Percentiles rank a stretch among this genome's conserved stretches.
These are phyloP conservation scores for Borostomias antarcticus DNA, from an alignment of 2,797 vertebrate genomes.

Conservation along the genomic window DNA sequence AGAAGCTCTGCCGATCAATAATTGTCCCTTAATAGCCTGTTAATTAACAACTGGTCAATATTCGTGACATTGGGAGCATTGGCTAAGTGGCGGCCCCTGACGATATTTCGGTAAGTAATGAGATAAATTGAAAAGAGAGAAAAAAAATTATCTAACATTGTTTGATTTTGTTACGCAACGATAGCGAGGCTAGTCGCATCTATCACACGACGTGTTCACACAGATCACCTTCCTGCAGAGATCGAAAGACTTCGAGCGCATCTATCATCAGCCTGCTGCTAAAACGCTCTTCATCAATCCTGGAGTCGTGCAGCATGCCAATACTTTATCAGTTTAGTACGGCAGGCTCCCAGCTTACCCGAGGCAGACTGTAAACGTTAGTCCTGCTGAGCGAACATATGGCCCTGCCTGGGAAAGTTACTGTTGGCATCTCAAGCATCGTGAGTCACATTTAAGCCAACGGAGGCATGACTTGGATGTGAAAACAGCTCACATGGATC, in stretches of 20 bases:
- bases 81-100: conserved; percentile 34
- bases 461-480: conserved; percentile 25
- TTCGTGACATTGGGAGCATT: conserved; percentile 39
- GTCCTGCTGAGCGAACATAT: conserved; percentile 13
- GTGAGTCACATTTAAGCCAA: not conserved
- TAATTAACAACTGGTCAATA: conserved; percentile 80
- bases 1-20: conserved; percentile 47
- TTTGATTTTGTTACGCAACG: not conserved
- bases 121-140: conserved; percentile 16
- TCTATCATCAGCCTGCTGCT: not conserved
- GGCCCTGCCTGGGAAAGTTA: conserved; percentile 1
- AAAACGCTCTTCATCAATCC: not conserved
- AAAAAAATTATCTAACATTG: conserved; percentile 23
- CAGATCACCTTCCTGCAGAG: not conserved
- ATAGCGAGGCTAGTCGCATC: no score
- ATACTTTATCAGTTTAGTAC: not conserved
- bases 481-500: conserved; percentile 10
- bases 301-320: not conserved
- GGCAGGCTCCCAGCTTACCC: not conserved
- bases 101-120: conserved; percentile 28
- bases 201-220: not conserved
- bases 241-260: not conserved
- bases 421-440: not conserved
- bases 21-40: conserved; percentile 72
- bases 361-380: conserved; percentile 20